Base-by-base conservation (phyloP, 2,888 invertebrate species). In the Gisinianus flammeolus region DNA sequence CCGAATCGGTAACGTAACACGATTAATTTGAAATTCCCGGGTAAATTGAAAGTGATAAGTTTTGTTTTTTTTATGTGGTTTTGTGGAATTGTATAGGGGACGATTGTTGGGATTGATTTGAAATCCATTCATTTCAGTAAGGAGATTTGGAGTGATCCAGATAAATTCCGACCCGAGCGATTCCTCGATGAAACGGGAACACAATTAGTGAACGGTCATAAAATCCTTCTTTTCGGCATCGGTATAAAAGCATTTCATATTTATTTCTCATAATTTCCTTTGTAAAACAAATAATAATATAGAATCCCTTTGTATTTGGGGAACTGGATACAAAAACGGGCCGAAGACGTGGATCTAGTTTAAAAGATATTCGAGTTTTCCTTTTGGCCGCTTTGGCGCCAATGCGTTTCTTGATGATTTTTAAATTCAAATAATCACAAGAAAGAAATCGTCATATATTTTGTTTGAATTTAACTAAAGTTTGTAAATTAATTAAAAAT, bases 171-270 rank as follows among this genome's bases (percentile, higher is more conserved):
- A 24, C 70, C 70, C 1, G 70, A 70, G 26, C 19, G 71, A 56
- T 72, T 72, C 58, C n/a, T 72, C 24, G 58, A 72, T 52, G 44
- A 52, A 19, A 56, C 30, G 0, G 71, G 31, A 16, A 72, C 71
- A 30, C 28, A 58, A 22, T 54, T 82, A 64, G 56, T 80, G 0
- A 82, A 80, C 44, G 31, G 64, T 10, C 70, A 79, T 16, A 79
- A 79, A 76, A 68, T 79, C 0, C 54, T 79, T 28, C 66, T 79
- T 16, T 82, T 82, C 78, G 82, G 82, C 16, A 67, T 64, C n/a
- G 82, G 81, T 82, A 73, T 62, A 35, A 62, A 58, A 58, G 16
- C 52, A 5, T 16, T 28, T n/a, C n/a, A 10, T 24, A n/a, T 6
- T 52, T 30, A 35, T 58, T 66, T 64, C n/a, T n/a, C n/a, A n/a